Evolutionary conservation across 2,113 vertebrate genomes (phyloP), one percentile per base, ranked within the genome.

Genomic region (Formicarius rufipectus): DNA sequence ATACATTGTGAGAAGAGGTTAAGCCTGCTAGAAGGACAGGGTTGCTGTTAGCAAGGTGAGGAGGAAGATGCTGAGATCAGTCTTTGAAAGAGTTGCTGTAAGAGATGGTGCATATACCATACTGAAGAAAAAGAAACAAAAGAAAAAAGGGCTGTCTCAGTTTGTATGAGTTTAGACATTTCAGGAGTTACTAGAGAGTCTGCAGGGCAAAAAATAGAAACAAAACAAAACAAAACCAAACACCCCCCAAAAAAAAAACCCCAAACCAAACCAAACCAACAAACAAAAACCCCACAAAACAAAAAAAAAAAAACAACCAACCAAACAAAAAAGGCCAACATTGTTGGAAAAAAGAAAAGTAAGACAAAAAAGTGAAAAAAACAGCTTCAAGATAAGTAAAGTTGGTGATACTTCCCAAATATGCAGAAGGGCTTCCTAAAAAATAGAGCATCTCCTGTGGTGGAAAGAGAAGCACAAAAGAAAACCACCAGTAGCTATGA

Each of bases 251-350:
- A n/a, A n/a, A n/a, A n/a, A n/a, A n/a, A n/a, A n/a, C n/a, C n/a
- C n/a, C n/a, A n/a, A n/a, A n/a, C n/a, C n/a, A n/a, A n/a, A n/a
- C n/a, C n/a, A 42, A 42, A 42, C 40, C 40, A 42, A 42, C 40
- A 62, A n/a, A 42, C n/a, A n/a, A n/a, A n/a, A n/a, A n/a, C n/a
- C n/a, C n/a, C n/a, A n/a, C n/a, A n/a, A n/a, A n/a, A n/a, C n/a
- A n/a, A n/a, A n/a, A n/a, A n/a, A n/a, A n/a, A n/a, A n/a, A n/a
- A n/a, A n/a, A n/a, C n/a, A n/a, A n/a, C n/a, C n/a, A n/a, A n/a
- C n/a, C n/a, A n/a, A n/a, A n/a, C n/a, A 10, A 76, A 44, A 67
- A 44, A 37, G 1, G 17, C 2, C 37, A 69, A 4, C 2, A 2
- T 3, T 68, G 25, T 45, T 40, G 30, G 27, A 72, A 44, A 72